Percentiles rank a stretch among this genome's conserved stretches.
Evolutionary conservation across 2,888 invertebrate genomes (phyloP).

Genomic region (Therioaphis trifolii): DNA sequence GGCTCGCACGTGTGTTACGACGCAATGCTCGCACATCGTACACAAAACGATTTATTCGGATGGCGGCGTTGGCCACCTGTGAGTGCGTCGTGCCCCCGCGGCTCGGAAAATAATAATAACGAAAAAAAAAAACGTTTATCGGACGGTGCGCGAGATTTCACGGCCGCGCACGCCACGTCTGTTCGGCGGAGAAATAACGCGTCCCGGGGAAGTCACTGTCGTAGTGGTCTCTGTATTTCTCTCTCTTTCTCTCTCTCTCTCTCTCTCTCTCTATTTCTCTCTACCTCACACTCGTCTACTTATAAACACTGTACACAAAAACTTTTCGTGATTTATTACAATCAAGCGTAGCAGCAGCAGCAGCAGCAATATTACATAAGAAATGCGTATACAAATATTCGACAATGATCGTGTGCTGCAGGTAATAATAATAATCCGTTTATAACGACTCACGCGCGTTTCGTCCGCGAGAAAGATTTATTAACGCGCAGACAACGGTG

Average conservation of each 20-base stretch:
- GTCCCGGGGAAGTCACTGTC: not conserved
- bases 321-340: not conserved
- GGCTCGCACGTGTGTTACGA: no score
- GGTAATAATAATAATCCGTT: not conserved
- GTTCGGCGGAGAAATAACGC: not conserved
- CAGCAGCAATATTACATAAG: not conserved
- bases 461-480: no score
- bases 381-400: not conserved
- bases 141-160: conserved; percentile 18
- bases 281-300: not conserved
- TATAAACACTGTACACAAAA: not conserved
- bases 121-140: conserved; percentile 4
- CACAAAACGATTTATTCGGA: conserved; percentile 47
- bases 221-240: no score
- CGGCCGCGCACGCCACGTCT: not conserved
- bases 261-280: no score
- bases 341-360: not conserved
- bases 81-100: conserved; percentile 26
- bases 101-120: conserved; percentile 33
- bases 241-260: no score
- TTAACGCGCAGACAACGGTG: no score
- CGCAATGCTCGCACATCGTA: not conserved
- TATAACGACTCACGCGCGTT: no score
- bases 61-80: conserved; percentile 26
- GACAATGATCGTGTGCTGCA: not conserved